These are phyloP conservation scores for Brachyalestes nurse DNA, from an alignment of 2,797 vertebrate species.

Conservation along the genomic window DNA sequence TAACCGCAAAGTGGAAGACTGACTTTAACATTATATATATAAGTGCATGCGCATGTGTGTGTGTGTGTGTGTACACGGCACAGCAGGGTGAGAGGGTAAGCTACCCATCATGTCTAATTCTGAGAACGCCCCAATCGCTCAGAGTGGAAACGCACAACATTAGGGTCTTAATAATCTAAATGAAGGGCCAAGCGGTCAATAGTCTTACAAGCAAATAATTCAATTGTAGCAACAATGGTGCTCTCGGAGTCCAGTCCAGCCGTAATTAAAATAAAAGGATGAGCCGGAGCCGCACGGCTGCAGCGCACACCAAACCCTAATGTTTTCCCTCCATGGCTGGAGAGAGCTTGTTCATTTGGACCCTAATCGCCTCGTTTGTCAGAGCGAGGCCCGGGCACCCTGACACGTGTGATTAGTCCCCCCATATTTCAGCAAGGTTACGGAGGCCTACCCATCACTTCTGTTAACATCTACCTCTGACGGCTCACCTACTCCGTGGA, in stretches of 20 bases:
- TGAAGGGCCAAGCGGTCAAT: conserved; percentile 64
- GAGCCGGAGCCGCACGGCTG: conserved; percentile 72
- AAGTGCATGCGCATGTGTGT: not conserved
- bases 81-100: not conserved
- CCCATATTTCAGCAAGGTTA: conserved; percentile 67
- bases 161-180: conserved; percentile 41
- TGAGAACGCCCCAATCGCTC: conserved; percentile 12
- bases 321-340: conserved; percentile 81
- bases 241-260: conserved; percentile 39
- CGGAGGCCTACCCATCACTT: conserved; percentile 21
- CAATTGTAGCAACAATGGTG: conserved; percentile 64
- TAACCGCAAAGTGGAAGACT: not conserved
- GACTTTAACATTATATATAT: not conserved
- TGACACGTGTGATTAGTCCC: conserved; percentile 81
- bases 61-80: not conserved
- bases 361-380: conserved; percentile 94
- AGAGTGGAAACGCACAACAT: conserved; percentile 37
- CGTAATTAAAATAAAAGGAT: conserved; percentile 80
- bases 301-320: conserved; percentile 78
- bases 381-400: conserved; percentile 86
- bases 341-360: conserved; percentile 92
- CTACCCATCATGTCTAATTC: conserved; percentile 18
- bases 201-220: conserved; percentile 63
- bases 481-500: not conserved
- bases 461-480: not conserved